Base-by-base conservation (phyloP, 35 echinoderm and acorn worm genomes). In the Hemicentrotus pulcherrimus region DNA sequence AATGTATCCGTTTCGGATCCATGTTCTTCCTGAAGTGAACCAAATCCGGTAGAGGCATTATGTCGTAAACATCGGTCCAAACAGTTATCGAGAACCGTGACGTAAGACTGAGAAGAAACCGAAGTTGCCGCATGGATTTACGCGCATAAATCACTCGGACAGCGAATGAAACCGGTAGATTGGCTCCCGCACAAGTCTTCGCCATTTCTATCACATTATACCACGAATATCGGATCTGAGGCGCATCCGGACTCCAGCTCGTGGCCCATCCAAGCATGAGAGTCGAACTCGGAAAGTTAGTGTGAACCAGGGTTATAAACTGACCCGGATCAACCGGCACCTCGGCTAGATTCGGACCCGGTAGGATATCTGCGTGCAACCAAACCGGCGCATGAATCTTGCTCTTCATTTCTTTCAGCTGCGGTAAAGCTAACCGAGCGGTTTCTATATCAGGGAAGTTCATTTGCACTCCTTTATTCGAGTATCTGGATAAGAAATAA, bases 131-230 rank as follows among this genome's bases (percentile, higher is more conserved):
- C 35, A 96, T 95, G 9, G 98, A 99, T 48, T 94, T 94, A 4
- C 78, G 59, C 15, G 95, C 97, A 88, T 96, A 99, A 46, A 99
- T 95, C 1, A 95, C 97, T 48, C 98, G 95, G n/a, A 99, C 52
- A 33, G 97, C 88, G 46, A 99, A 97, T 30, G 97, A 88, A 32
- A 96, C 91, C 14, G 85, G 98, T 46, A 96, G 96, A 41, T 48
- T 70, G 18, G 95, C 92, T 58, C 31, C 35, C 5, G 97, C 96
- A 86, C 97, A 97, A 24, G 94, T 86, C 65, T 96, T 99, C 0
- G 98, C 96, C 98, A 99, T 99, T 35, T 95, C 91, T 47, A 99
- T 96, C 5, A 99, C 97, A 28, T 97, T 85, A 52, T 88, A 95
- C 98, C 98, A 99, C 0, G 71, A 96, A 94, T 99, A 99, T 30